Base-by-base conservation (phyloP, 2,888 invertebrate species). In the Plagodis pulveraria region DNA sequence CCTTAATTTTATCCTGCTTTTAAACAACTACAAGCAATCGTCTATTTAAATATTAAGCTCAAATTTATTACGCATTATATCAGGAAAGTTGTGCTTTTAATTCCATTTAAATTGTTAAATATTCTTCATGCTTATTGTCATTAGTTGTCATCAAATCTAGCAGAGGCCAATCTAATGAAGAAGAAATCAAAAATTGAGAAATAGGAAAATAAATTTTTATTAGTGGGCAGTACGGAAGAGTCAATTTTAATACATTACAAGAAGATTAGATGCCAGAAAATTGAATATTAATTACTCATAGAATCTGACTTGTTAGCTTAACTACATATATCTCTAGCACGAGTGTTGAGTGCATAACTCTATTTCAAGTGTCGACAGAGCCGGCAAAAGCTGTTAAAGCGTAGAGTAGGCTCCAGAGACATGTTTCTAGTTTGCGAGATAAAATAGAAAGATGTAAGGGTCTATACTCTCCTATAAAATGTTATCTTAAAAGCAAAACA, bases 181-280 rank as follows among this genome's bases (percentile, higher is more conserved):
- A 70, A 52, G 22, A 73, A 77, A 80, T 50, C 58, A 72, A 72
- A 74, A 61, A 60, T 61, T 66, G 45, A 59, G 46, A 65, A 65
- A 62, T 62, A 58, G 32, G 63, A 69, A 76, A 73, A 61, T 45
- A 71, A 71, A 69, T 66, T 58, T 68, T 56, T 63, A 76, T 69
- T 56, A 72, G 70, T 66, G 72, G 74, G 72, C 66, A 69, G 12
- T 41, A 41, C n/a, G n/a, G n/a, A 41, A 66, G 70, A 70, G 65
- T 69, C 76, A 79, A 86, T 86, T 88, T 88, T 87, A 88, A 88
- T 77, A 89, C 89, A 89, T 89, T 87, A 89, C 90, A 88, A 88
- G 86, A 87, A 86, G 80, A 76, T 77, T 56, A 63, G 74, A 78
- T 77, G 77, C 71, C 70, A 80, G 71, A 76, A 71, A 72, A 68